Percentiles rank a stretch among this genome's conserved stretches.
Conservation (phyloP, 2,888 invertebrate genomes). For the Drosophila mercatorum region DNA sequence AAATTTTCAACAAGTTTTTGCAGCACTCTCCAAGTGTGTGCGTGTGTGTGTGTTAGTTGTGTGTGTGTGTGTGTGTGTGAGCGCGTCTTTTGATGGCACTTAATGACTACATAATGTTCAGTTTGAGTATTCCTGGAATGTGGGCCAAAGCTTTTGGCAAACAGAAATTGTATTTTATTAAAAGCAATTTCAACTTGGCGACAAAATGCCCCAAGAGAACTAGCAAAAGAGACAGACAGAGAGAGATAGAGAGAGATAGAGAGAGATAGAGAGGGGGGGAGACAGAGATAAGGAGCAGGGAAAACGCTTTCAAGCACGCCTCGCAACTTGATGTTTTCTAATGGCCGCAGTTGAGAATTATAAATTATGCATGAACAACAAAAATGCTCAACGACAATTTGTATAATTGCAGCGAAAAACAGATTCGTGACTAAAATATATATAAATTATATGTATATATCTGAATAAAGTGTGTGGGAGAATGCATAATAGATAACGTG, state of each 20-base stretch:
- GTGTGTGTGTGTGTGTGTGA: slow-evolving; percentile 16
- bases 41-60: not conserved
- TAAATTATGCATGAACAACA: slow-evolving; percentile 40
- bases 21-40: not conserved
- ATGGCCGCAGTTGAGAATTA: slow-evolving; percentile 42
- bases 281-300: not conserved
- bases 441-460: not conserved
- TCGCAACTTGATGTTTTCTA: slow-evolving; percentile 55
- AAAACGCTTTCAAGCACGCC: slow-evolving; percentile 61
- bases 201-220: slow-evolving; percentile 55
- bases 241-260: not conserved
- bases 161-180: slow-evolving; percentile 71
- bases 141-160: slow-evolving; percentile 57
- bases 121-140: slow-evolving; percentile 56
- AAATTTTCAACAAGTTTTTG: slow-evolving; percentile 60
- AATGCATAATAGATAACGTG: slow-evolving; percentile 7
- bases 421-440: slow-evolving; percentile 3
- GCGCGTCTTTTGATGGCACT: slow-evolving; percentile 50
- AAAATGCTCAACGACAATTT: slow-evolving; percentile 47
- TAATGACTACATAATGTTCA: slow-evolving; percentile 71
- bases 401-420: slow-evolving; percentile 41
- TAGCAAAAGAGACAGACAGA: not conserved
- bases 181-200: slow-evolving; percentile 74
- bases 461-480: slow-evolving; percentile 6
- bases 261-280: not conserved